A percentile compares a stretch with the other conserved stretches of the same genome.
phyloP scores from a whole-genome alignment of 2,888 invertebrate genomes.

The Mallateleia sp. region DNA sequence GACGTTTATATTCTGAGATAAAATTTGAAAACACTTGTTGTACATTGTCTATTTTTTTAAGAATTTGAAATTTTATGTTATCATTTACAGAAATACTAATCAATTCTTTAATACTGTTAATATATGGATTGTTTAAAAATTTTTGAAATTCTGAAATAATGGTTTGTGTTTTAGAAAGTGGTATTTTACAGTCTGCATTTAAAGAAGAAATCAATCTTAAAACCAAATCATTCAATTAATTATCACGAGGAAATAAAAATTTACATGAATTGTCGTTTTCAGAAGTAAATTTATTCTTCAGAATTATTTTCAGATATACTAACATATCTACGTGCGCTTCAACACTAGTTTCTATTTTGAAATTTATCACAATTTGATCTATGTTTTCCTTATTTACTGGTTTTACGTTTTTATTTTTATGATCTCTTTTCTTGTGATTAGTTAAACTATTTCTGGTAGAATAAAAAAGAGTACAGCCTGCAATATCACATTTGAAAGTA shows the following conservation, averaged over 20 bases:
- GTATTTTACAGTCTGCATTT: background rate
- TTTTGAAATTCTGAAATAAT: background rate
- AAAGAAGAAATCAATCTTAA: background rate
- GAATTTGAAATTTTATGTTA: background rate
- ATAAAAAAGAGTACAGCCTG: background rate
- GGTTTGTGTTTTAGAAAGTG: background rate
- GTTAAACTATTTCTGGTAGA: conserved; percentile 3
- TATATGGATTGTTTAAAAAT: background rate
- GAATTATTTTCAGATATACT: too few relatives aligned
- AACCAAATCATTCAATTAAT: background rate
- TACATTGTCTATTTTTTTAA: background rate
- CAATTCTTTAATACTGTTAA: background rate
- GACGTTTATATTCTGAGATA: conserved; percentile 49
- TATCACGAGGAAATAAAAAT: background rate
- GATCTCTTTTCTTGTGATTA: background rate
- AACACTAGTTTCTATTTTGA: too few relatives aligned
- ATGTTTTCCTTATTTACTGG: too few relatives aligned
- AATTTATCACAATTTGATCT: too few relatives aligned
- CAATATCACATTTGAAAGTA: conserved; percentile 1
- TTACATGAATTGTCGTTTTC: background rate
- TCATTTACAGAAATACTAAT: background rate
- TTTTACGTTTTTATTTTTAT: too few relatives aligned
- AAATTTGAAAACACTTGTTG: too few relatives aligned
- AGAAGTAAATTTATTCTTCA: too few relatives aligned
- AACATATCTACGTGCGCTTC: too few relatives aligned